Evolutionary conservation across 2,113 vertebrate species (phyloP).

Genomic region (Grammomys dolichurus): DNA sequence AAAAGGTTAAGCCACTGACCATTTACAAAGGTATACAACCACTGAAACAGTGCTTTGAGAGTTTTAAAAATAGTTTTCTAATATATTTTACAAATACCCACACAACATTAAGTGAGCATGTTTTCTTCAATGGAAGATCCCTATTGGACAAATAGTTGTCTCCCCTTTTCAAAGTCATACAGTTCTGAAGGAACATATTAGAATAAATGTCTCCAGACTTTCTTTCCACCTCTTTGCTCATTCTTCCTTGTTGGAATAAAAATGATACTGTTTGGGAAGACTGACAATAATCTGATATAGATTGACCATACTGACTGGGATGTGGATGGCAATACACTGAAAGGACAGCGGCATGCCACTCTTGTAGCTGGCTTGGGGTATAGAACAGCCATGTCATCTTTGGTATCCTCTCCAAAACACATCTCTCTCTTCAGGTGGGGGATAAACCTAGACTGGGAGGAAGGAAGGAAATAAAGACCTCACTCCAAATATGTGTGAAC

Average conservation of each 20-base stretch:
- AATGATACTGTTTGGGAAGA: not conserved
- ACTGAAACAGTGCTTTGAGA: not conserved
- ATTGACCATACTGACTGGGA: not conserved
- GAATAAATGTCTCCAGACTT: not conserved
- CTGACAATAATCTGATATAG: not conserved
- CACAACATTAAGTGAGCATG: not conserved
- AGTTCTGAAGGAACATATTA: not conserved
- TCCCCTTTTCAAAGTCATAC: not conserved
- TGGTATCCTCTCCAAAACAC: not conserved
- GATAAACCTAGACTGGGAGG: not conserved
- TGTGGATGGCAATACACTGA: not conserved
- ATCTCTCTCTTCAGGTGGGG: not conserved
- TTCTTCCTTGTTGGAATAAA: constrained; percentile 3
- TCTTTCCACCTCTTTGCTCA: not conserved
- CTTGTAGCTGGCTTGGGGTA: not conserved
- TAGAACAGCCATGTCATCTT: not conserved
- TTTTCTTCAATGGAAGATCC: not conserved
- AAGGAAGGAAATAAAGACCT: not conserved
- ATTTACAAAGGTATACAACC: constrained; percentile 57
- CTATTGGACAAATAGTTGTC: not conserved
- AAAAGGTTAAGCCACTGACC: not conserved
- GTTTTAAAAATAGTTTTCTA: constrained; percentile 25
- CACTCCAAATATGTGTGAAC: not conserved
- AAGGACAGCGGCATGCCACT: not conserved
- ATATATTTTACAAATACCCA: not conserved